A percentile compares a stretch with the other conserved stretches of the same genome.
Conservation (phyloP, 2,113 vertebrate species). For the Etheostoma spectabile region DNA sequence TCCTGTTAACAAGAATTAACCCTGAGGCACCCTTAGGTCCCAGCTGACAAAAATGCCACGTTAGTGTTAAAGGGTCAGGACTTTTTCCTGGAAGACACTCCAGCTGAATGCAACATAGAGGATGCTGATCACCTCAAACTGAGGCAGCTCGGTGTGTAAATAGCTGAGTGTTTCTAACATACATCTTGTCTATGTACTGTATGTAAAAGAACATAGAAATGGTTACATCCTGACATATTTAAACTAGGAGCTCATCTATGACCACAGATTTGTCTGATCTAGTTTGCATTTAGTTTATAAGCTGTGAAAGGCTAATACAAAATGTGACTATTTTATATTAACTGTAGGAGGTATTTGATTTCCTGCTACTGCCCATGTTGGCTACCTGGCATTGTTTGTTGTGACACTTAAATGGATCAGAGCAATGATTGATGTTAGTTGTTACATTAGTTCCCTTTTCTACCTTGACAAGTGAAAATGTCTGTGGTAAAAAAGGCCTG, state of each 20-base stretch:
- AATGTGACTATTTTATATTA: neutral
- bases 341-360: neutral
- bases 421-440: neutral
- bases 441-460: too few species aligned
- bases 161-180: neutral
- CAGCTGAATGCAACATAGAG: neutral
- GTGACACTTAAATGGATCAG: neutral
- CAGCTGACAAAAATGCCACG: slow-evolving; percentile 61
- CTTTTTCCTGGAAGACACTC: slow-evolving; percentile 5
- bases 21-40: slow-evolving; percentile 37
- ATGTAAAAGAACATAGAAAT: neutral
- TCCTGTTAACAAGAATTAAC: slow-evolving; percentile 24
- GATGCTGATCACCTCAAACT: neutral
- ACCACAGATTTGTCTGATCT: neutral
- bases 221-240: neutral
- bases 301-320: too few species aligned
- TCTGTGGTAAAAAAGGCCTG: too few species aligned
- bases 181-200: neutral
- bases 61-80: slow-evolving; percentile 40
- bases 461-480: neutral
- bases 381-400: neutral
- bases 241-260: neutral
- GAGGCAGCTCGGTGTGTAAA: neutral
- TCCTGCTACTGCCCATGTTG: neutral
- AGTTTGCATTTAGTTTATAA: too few species aligned